A percentile compares a stretch with the other conserved stretches of the same genome.
Evolutionary conservation across 2,888 invertebrate genomes (phyloP).

Genomic region (Athetis lepigone): DNA sequence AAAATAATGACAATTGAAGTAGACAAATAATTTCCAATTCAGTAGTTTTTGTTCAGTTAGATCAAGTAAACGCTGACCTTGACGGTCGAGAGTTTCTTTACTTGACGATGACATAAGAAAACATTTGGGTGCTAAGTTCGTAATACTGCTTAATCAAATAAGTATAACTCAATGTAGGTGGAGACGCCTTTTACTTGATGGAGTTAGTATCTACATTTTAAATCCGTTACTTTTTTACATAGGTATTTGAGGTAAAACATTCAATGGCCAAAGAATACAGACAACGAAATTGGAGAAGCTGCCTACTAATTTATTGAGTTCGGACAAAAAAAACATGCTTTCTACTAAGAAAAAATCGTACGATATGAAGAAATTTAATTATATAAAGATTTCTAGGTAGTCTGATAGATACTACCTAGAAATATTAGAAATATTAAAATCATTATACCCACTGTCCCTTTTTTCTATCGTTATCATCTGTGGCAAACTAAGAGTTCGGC

Average conservation of each 20-base stretch:
- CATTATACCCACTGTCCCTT: conserved; percentile 16
- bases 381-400: no score
- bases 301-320: no score
- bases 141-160: conserved; percentile 3
- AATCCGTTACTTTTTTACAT: no score
- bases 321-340: no score
- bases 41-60: not conserved
- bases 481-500: conserved; percentile 55
- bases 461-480: conserved; percentile 55
- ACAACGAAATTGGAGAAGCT: no score
- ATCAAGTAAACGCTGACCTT: conserved; percentile 23
- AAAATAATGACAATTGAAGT: not conserved
- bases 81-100: conserved; percentile 30
- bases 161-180: no score
- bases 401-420: not conserved
- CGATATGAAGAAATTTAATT: no score
- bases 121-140: conserved; percentile 5
- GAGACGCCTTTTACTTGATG: not conserved
- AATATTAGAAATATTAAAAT: not conserved
- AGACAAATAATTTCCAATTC: not conserved
- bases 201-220: not conserved
- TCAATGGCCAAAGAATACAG: no score
- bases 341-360: no score
- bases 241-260: no score
- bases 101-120: conserved; percentile 39